Evolutionary conservation across 2,113 vertebrate genomes (phyloP), one percentile per base, ranked within the genome.

Genomic region (Polyodon spathula): DNA sequence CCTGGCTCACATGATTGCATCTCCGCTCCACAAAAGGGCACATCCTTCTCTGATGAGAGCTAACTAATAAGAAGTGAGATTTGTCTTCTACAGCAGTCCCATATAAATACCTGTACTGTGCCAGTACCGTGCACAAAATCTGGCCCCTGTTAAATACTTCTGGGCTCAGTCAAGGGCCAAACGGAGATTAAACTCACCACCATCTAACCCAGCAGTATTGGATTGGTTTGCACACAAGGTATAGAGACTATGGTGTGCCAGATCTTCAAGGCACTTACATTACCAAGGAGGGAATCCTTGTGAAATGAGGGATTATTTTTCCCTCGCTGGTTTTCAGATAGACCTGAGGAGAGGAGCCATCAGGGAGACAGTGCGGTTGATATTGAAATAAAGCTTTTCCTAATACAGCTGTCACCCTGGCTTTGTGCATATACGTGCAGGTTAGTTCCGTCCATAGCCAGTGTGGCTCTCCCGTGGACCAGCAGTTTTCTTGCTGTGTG

Each of bases 61-160:
- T 38, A 44, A 68, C 5, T 17, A 59, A 58, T 4, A 60, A 58
- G 44, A 48, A 59, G 66, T 53, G 41, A 65, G 59, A 64, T 58
- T 61, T 54, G 12, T 62, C 37, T 67, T 7, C 51, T 58, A 16
- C 65, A 71, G 66, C n/a, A n/a, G n/a, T n/a, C n/a, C n/a, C n/a
- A n/a, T n/a, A n/a, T n/a, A n/a, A n/a, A n/a, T n/a, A n/a, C n/a
- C n/a, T n/a, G n/a, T n/a, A n/a, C n/a, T n/a, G n/a, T n/a, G n/a
- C n/a, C n/a, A n/a, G n/a, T n/a, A n/a, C n/a, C n/a, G n/a, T n/a
- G n/a, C n/a, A n/a, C n/a, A n/a, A n/a, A n/a, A n/a, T n/a, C n/a
- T n/a, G n/a, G n/a, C n/a, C n/a, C n/a, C n/a, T n/a, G n/a, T n/a
- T n/a, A n/a, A n/a, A n/a, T n/a, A n/a, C n/a, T n/a, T n/a, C n/a